Conservation (phyloP, 2,113 vertebrate species). For the Tupaia tana region DNA sequence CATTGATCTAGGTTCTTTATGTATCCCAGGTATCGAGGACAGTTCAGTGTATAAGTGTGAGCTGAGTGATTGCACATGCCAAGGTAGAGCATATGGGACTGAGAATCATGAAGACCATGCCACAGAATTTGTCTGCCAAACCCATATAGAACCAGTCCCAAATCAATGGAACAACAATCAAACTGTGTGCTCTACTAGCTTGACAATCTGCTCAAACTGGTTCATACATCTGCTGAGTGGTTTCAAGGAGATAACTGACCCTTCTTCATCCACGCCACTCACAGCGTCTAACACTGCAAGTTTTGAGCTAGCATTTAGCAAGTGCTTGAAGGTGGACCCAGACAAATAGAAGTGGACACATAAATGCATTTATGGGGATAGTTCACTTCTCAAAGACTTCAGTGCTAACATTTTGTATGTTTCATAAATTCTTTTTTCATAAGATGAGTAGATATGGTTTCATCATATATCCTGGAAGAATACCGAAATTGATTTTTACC, state of each 20-base stretch:
- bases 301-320: background rate
- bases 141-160: background rate
- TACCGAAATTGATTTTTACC: background rate
- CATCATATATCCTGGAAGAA: background rate
- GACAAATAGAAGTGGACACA: background rate
- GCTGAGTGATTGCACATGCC: background rate
- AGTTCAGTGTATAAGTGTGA: background rate
- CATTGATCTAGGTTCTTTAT: background rate
- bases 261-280: background rate
- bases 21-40: background rate
- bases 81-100: background rate
- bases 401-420: background rate
- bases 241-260: background rate
- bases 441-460: background rate
- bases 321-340: background rate
- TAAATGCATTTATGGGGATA: background rate
- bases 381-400: background rate
- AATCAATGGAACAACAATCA: conserved; percentile 23
- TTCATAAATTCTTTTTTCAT: background rate
- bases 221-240: background rate
- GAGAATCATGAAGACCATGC: background rate
- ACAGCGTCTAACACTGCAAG: background rate
- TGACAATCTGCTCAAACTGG: background rate
- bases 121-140: conserved; percentile 26
- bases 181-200: background rate